Base-by-base conservation (phyloP, 2,888 invertebrate genomes). In the Drosophila fulvimacula region DNA sequence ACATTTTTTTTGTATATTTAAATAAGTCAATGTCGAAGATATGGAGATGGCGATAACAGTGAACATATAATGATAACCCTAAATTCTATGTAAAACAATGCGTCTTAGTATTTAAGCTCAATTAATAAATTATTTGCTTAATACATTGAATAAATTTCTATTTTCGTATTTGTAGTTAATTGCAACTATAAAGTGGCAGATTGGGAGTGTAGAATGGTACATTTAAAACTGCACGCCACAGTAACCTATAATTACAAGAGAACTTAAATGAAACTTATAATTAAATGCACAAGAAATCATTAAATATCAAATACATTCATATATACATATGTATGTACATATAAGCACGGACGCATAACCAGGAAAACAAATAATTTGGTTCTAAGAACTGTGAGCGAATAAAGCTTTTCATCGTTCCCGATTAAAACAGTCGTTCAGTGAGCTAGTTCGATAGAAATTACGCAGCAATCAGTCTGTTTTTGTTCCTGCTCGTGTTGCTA, bases 1-100 rank as follows among this genome's bases (percentile, higher is more conserved):
- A 73, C 69, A 63, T 21, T 32, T 68, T 65, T 73, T 78, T 79
- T 74, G 69, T 78, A 79, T 65, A 78, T 69, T 77, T 69, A 78
- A 78, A 64, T 63, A 78, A 63, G 73, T 66, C 55, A 38, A 73
- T 53, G 53, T 53, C 77, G 62, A 72, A 24, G 39, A 46, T 77
- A 51, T 32, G 44, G 30, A 51, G 74, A 64, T 53, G 70, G 56
- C 65, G 66, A 61, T 46, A 61, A 58, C 69, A 76, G 17, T 65
- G 36, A 61, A 42, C 30, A 65, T 30, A 61, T 69, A 64, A 46
- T 73, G 32, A 73, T 78, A 76, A 78, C 59, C 57, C 59, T 75
- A 60, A 68, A 52, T 27, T 69, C 19, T 13, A 41, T 66, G 34
- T 55, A 48, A 48, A 46, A 34, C 21, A 34, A 27, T 39, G 60